Evolutionary conservation across 2,113 vertebrate genomes (phyloP).

Genomic region (Calyptomena viridis): DNA sequence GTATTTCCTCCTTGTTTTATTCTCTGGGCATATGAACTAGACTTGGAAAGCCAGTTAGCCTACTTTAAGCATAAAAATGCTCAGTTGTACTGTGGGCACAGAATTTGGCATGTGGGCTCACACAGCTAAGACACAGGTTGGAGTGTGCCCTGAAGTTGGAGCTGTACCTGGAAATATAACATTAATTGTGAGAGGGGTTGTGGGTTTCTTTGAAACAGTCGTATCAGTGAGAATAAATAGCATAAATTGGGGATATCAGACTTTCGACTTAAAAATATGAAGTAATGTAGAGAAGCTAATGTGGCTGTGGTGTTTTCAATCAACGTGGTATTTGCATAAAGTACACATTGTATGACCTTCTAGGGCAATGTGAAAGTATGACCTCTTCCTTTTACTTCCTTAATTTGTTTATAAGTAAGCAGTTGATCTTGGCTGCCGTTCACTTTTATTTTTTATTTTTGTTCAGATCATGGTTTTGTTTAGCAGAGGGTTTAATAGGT

Average conservation of each 20-base stretch:
- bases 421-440: neutral
- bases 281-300: neutral
- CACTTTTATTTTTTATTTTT: neutral
- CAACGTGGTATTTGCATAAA: neutral
- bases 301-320: neutral
- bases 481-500: neutral
- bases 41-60: slow-evolving; percentile 25
- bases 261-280: neutral
- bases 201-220: neutral
- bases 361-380: slow-evolving; percentile 25
- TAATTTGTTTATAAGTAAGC: slow-evolving; percentile 17
- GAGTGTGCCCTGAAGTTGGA: neutral
- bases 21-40: neutral
- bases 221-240: neutral
- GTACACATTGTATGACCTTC: neutral
- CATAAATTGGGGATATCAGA: neutral
- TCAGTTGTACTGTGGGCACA: neutral
- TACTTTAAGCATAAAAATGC: neutral
- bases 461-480: neutral
- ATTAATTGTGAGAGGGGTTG: neutral
- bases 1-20: neutral
- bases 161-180: neutral
- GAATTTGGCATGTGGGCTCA: neutral
- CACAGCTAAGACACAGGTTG: neutral
- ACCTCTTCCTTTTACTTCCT: slow-evolving; percentile 17